Base-by-base conservation (phyloP, 2,113 vertebrate genomes). In the Pluvialis apricaria region DNA sequence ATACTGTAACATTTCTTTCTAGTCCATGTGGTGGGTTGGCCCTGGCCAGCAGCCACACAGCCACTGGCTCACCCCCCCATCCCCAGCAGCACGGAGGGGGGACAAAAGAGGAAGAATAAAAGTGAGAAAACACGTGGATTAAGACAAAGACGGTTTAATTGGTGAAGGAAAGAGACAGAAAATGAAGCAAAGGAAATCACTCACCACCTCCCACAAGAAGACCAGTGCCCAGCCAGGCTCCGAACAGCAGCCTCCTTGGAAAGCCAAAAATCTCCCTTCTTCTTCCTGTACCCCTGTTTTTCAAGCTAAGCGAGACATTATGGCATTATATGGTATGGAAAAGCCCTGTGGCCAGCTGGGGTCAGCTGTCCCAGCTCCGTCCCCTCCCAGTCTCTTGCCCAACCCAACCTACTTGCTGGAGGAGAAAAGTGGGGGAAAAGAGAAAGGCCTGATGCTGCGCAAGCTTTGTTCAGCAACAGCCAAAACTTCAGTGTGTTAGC, bases 271-370 rank as follows among this genome's bases (percentile, higher is more conserved):
- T 73, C 20, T 54, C 34, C 26, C 21, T 52, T 17, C n/a, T 61
- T 31, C 42, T 55, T 77, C 58, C n/a, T 72, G 15, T 88, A 24
- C 19, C 22, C 44, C 26, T 17, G 17, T 15, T 69, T 88, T 69
- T 13, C 24, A 34, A 47, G 54, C 45, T 34, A 13, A 51, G 8
- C 0, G 0, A 47, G 44, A 57, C 3, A 1, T 49, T 68, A 9
- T 11, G 58, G 38, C 8, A 45, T 21, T 68, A 6, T 5, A 36
- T 13, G 57, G 11, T 42, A 45, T 42, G 49, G 51, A 94, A 94
- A 75, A 90, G 31, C 24, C 40, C 45, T 75, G 78, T 49, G 45
- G 20, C 32, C 73, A 44, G 0, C 0, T 66, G 44, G 38, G 25
- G 42, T 58, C 54, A 51, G 32, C 21, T 88, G 52, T 40, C 28